Conservation (phyloP, 2,888 invertebrate genomes). For the Agrotis clavis region DNA sequence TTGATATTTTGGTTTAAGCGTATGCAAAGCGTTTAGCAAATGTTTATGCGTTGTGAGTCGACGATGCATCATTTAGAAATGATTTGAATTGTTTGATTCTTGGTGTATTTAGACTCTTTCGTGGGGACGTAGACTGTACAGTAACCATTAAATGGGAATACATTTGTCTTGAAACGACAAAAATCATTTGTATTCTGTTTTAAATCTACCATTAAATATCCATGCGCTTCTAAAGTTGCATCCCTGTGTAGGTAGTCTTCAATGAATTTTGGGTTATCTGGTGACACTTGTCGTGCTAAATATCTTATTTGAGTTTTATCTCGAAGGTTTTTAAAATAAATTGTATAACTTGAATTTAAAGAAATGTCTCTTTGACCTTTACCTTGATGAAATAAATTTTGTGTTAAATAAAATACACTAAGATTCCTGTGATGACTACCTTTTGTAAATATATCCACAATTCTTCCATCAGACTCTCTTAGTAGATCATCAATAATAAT, state of each 20-base stretch:
- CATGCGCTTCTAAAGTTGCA: too few species aligned
- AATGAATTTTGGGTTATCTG: too few species aligned
- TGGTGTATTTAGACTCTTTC: conserved; percentile 55
- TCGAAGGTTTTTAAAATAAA: conserved; percentile 66
- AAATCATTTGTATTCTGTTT: conserved; percentile 25
- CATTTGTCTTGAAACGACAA: conserved; percentile 59
- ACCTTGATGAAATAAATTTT: conserved; percentile 66
- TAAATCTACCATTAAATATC: too few species aligned
- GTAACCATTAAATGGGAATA: conserved; percentile 45
- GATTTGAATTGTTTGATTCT: conserved; percentile 45
- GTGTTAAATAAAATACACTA: conserved; percentile 61
- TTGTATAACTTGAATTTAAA: conserved; percentile 58
- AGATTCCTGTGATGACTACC: conserved; percentile 60
- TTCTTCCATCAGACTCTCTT: conserved; percentile 44
- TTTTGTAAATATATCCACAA: conserved; percentile 63
- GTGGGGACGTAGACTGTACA: conserved; percentile 17
- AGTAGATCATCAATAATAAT: too few species aligned
- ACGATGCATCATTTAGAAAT: conserved; percentile 55
- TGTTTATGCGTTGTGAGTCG: conserved; percentile 7
- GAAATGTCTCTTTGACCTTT: conserved; percentile 64
- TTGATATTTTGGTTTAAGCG: too few species aligned
- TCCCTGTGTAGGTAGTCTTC: too few species aligned
- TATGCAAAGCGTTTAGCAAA: too few species aligned
- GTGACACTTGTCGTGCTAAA: too few species aligned
- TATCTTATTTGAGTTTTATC: conserved; percentile 64